Conservation (phyloP, 2,888 invertebrate species). For the Prosopocoilus inquinatus region DNA sequence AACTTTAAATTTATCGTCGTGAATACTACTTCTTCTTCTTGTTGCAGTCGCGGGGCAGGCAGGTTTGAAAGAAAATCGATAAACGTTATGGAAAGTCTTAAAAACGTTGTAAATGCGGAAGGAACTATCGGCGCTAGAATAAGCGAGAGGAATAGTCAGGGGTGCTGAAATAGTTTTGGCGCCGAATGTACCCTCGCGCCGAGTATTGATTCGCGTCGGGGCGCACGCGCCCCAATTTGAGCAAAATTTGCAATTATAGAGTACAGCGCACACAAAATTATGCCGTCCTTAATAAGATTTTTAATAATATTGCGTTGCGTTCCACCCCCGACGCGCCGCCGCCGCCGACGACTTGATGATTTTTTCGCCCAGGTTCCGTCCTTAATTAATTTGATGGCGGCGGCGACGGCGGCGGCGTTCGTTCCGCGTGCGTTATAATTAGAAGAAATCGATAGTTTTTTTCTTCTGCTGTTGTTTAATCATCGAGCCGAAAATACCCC, state of each 20-base stretch:
- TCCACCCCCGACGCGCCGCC: not conserved
- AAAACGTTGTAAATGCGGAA: not conserved
- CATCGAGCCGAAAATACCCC: too few relatives aligned
- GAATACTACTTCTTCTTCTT: too few relatives aligned
- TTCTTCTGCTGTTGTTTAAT: too few relatives aligned
- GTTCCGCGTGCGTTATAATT: too few relatives aligned
- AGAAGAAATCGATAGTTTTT: too few relatives aligned
- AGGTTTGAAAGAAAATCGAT: not conserved
- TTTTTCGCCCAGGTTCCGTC: too few relatives aligned
- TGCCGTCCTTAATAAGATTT: conserved; percentile 29
- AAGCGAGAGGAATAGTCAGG: not conserved
- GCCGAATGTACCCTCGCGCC: conserved; percentile 36
- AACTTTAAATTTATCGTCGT: not conserved
- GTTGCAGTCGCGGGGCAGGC: not conserved
- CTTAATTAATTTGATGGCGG: too few relatives aligned
- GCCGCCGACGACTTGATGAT: not conserved
- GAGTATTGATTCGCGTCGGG: conserved; percentile 40
- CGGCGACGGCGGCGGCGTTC: too few relatives aligned
- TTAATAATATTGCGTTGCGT: conserved; percentile 17
- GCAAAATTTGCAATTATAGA: conserved; percentile 51
- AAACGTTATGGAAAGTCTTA: conserved; percentile 1
- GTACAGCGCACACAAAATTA: conserved; percentile 51
- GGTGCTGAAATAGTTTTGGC: conserved; percentile 24
- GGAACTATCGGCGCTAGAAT: not conserved
- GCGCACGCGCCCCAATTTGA: conserved; percentile 41